Conservation (phyloP, 2,113 vertebrate genomes). For the Chionis minor region DNA sequence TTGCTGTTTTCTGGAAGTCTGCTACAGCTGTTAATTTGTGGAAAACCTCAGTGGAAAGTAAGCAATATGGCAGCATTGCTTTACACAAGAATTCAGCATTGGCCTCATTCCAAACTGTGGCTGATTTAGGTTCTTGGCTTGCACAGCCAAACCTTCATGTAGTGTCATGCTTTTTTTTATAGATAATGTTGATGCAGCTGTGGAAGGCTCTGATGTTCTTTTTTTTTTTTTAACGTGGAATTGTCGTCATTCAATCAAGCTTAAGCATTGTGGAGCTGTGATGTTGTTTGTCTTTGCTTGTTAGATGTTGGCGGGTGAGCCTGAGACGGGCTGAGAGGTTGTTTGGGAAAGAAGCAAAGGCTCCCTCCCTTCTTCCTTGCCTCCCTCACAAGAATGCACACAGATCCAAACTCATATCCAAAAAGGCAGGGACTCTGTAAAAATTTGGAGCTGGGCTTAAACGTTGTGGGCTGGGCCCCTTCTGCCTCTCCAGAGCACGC, state of each 20-base stretch:
- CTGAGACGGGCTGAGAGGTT: not conserved
- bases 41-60: slow-evolving; percentile 74
- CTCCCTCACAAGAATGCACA: not conserved
- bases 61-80: slow-evolving; percentile 65
- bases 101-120: slow-evolving; percentile 60
- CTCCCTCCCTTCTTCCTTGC: not conserved
- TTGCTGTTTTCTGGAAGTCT: slow-evolving; percentile 63
- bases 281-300: slow-evolving; percentile 59
- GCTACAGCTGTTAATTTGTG: slow-evolving; percentile 75
- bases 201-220: slow-evolving; percentile 51
- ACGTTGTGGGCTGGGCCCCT: not conserved
- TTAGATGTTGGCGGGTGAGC: slow-evolving; percentile 42
- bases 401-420: not conserved
- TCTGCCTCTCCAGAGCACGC: not conserved
- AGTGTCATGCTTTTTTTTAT: slow-evolving; percentile 55
- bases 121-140: slow-evolving; percentile 59
- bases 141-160: slow-evolving; percentile 33
- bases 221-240: slow-evolving; percentile 33
- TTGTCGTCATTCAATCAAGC: slow-evolving; percentile 42
- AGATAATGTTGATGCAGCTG: slow-evolving; percentile 74
- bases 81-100: slow-evolving; percentile 47
- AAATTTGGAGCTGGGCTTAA: slow-evolving; percentile 38
- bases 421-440: not conserved
- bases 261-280: slow-evolving; percentile 7
- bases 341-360: slow-evolving; percentile 32